phyloP scores from a whole-genome alignment of 2,113 vertebrate species.

The Eubucco bourcierii region DNA sequence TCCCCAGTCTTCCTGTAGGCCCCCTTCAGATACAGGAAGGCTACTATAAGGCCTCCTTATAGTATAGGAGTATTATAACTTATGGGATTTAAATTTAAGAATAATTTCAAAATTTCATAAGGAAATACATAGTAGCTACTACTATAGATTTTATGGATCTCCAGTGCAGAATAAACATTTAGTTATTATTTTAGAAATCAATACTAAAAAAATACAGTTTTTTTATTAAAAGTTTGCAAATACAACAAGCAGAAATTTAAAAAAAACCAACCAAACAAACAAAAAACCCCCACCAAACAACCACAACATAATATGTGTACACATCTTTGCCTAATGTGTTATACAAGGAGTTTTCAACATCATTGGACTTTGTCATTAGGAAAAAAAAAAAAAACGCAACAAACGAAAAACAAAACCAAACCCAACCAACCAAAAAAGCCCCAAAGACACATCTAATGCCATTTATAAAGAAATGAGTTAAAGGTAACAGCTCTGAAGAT shows the following conservation, averaged over 20 bases:
- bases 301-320: neutral
- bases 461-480: neutral
- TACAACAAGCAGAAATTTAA: neutral
- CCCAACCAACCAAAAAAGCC: too few relatives aligned
- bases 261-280: neutral
- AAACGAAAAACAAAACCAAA: too few relatives aligned
- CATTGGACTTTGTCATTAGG: neutral
- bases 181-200: neutral
- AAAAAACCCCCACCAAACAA: too few relatives aligned
- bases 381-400: too few relatives aligned
- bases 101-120: neutral
- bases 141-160: neutral
- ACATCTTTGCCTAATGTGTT: neutral
- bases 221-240: neutral
- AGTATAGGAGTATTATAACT: neutral
- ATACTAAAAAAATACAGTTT: neutral
- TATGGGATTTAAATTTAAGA: neutral
- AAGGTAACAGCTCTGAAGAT: neutral
- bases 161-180: neutral
- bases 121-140: neutral
- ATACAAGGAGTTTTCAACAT: neutral
- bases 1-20: too few relatives aligned
- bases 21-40: too few relatives aligned
- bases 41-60: too few relatives aligned
- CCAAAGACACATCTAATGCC: neutral